Conservation (phyloP, 2,113 vertebrate genomes). For the Serilophus lunatus region DNA sequence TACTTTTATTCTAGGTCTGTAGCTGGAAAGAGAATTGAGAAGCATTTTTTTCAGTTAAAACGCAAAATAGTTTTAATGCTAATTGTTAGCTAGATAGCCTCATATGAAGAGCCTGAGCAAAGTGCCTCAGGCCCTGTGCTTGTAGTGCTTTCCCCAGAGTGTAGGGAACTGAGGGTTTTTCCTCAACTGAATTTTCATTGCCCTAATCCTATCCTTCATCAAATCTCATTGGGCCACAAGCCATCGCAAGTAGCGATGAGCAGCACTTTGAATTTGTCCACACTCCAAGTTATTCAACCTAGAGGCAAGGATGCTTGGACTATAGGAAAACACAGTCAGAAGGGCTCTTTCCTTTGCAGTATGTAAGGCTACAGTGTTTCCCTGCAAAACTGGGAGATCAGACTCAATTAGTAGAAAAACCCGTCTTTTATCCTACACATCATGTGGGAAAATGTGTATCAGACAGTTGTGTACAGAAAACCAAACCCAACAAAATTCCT, state of each 20-base stretch:
- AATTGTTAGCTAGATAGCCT: neutral
- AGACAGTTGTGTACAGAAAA: neutral
- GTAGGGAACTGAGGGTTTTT: neutral
- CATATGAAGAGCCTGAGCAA: neutral
- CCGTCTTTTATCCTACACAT: neutral
- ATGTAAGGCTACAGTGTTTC: neutral
- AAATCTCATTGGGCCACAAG: neutral
- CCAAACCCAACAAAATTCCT: neutral
- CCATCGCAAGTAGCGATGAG: neutral
- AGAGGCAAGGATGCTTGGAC: neutral
- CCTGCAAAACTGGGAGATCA: neutral
- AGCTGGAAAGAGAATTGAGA: neutral
- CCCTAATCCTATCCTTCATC: neutral
- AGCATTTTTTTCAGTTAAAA: neutral
- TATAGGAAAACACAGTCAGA: neutral
- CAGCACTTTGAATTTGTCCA: neutral
- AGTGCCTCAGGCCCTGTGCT: neutral
- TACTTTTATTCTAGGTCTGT: neutral
- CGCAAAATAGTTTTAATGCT: neutral
- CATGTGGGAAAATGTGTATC: neutral
- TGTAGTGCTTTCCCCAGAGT: neutral
- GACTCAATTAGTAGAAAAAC: neutral
- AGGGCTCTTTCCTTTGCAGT: neutral
- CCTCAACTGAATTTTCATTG: neutral
- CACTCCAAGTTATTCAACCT: neutral